These are phyloP conservation scores for Melanerpes aurifrons DNA, from an alignment of 2,113 vertebrate genomes.

Conservation along the genomic window DNA sequence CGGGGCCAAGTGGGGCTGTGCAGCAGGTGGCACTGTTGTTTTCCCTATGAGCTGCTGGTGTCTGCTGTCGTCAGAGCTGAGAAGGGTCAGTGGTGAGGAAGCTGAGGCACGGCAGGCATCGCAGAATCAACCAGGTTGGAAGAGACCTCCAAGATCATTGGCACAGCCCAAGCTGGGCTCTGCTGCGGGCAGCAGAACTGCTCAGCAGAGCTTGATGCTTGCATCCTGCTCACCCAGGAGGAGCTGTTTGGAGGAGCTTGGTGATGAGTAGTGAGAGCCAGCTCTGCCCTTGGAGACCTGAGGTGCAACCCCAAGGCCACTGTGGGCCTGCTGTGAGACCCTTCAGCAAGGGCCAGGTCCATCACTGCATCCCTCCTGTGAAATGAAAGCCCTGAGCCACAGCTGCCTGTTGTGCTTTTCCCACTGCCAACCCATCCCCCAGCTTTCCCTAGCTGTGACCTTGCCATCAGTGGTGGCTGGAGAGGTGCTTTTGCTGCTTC, in stretches of 20 bases:
- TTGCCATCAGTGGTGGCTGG: not conserved
- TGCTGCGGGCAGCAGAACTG: accelerated
- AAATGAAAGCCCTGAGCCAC: not conserved
- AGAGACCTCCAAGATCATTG: not conserved
- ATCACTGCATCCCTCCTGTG: not conserved
- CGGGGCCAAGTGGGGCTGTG: not conserved
- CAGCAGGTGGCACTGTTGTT: constrained; percentile 65
- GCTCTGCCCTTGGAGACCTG: not conserved
- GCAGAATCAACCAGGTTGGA: too few species aligned
- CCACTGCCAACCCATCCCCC: not conserved
- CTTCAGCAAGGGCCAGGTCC: not conserved
- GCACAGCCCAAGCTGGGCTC: not conserved
- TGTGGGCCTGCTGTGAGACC: not conserved
- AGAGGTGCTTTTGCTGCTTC: not conserved
- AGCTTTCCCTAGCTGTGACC: not conserved
- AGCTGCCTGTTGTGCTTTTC: not conserved
- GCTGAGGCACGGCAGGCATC: not conserved
- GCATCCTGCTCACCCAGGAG: not conserved
- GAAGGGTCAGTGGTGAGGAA: not conserved
- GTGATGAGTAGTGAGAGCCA: not conserved
- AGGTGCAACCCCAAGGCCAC: not conserved
- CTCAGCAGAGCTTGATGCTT: not conserved
- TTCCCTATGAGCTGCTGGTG: not conserved
- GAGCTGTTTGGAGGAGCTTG: not conserved
- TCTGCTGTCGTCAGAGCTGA: not conserved